phyloP scores from a whole-genome alignment of 2,888 invertebrate genomes.

The Drosophila ustulata region DNA sequence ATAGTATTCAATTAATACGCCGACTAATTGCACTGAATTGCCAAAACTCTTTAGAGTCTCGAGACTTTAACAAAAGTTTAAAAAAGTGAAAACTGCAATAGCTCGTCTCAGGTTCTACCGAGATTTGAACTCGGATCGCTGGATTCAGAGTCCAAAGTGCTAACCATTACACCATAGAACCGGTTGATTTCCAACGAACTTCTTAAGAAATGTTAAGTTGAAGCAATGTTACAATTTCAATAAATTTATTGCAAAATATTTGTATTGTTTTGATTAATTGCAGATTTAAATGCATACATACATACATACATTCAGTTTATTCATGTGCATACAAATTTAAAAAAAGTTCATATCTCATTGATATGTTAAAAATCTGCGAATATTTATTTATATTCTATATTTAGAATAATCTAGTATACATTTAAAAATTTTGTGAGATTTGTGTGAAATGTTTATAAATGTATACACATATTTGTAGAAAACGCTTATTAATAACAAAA shows the following conservation, averaged over 20 bases:
- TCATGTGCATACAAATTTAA: background rate
- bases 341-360: background rate
- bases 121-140: conserved; percentile 86
- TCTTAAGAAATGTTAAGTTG: background rate
- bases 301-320: background rate
- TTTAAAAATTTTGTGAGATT: background rate
- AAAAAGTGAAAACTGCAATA: background rate
- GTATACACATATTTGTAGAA: no score
- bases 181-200: conserved; percentile 11
- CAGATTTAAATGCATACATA: background rate
- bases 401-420: background rate
- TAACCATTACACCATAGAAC: conserved; percentile 85
- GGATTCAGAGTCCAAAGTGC: conserved; percentile 85
- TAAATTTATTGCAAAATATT: background rate
- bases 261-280: background rate
- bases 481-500: no score
- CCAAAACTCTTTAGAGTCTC: conserved; percentile 1
- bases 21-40: conserved; percentile 27
- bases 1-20: conserved; percentile 24
- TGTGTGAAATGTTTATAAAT: background rate
- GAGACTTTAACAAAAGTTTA: background rate
- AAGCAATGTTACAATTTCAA: background rate
- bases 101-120: conserved; percentile 83
- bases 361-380: background rate
- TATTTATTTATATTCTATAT: background rate